Conservation (phyloP, 2,113 vertebrate genomes). For the Cyprinodon brontotheroides region DNA sequence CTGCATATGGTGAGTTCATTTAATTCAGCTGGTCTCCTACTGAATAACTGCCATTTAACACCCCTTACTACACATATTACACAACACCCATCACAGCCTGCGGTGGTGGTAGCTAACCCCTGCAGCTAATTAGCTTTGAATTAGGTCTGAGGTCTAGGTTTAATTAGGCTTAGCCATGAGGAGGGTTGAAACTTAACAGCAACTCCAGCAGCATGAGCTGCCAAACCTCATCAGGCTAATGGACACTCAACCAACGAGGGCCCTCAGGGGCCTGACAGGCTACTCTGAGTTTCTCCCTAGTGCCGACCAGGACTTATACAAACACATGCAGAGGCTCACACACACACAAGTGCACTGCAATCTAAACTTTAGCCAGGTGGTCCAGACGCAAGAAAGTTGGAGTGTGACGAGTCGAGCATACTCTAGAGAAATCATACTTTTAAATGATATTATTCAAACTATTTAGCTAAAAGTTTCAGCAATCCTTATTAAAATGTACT, state of each 20-base stretch:
- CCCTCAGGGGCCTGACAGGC: slow-evolving; percentile 68
- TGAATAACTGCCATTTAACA: slow-evolving; percentile 51
- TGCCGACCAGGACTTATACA: slow-evolving; percentile 23
- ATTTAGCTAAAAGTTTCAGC: slow-evolving; percentile 1
- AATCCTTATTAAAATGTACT: neutral
- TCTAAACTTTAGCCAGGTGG: slow-evolving; percentile 17
- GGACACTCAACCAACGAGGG: slow-evolving; percentile 71
- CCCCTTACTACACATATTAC: slow-evolving; percentile 39
- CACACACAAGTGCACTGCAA: neutral
- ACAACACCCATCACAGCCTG: slow-evolving; percentile 29
- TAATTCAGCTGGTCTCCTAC: slow-evolving; percentile 35
- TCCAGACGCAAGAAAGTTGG: slow-evolving; percentile 34
- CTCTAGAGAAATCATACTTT: slow-evolving; percentile 31
- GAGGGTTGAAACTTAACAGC: slow-evolving; percentile 67
- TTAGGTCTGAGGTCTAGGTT: slow-evolving; percentile 75
- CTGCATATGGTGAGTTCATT: slow-evolving; percentile 32
- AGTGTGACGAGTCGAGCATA: slow-evolving; percentile 29
- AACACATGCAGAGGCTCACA: neutral
- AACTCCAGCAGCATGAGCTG: slow-evolving; percentile 74
- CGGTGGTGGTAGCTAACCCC: slow-evolving; percentile 54
- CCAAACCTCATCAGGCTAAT: slow-evolving; percentile 82
- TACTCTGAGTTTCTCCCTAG: slow-evolving; percentile 48
- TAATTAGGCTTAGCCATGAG: slow-evolving; percentile 76
- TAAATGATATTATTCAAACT: slow-evolving; percentile 21
- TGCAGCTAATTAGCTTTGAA: slow-evolving; percentile 75